Percentiles rank a stretch among this genome's conserved stretches.
Conservation (phyloP, 2,797 vertebrate species). For the Rhinogobio ventralis region DNA sequence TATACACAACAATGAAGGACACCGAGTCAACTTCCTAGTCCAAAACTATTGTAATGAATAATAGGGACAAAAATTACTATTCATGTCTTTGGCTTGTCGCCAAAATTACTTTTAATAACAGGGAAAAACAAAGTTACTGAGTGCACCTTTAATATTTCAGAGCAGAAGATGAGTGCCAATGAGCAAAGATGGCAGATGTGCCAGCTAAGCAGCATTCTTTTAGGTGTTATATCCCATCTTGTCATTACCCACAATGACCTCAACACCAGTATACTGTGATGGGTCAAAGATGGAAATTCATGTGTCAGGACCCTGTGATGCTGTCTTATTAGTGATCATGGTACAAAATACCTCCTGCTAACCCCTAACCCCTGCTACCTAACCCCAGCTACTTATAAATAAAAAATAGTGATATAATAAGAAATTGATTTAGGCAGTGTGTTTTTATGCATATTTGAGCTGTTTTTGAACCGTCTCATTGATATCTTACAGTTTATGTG, state of each 20-base stretch:
- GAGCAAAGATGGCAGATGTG: not conserved
- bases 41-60: not conserved
- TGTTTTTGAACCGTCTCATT: not conserved
- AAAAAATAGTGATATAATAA: not conserved
- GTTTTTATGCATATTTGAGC: not conserved
- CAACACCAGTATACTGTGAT: conserved; percentile 24
- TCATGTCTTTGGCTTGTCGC: not conserved
- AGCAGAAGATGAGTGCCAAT: not conserved
- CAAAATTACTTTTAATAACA: not conserved
- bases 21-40: not conserved
- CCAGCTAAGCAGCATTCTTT: not conserved
- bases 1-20: not conserved
- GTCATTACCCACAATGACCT: not conserved
- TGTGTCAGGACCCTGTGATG: conserved; percentile 45
- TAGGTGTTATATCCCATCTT: not conserved
- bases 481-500: not conserved
- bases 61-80: not conserved
- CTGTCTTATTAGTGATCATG: conserved; percentile 56
- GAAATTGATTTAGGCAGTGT: not conserved
- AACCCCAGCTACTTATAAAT: not conserved
- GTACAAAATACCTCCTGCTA: conserved; percentile 25
- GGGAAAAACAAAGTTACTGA: not conserved
- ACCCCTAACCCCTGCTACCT: no score
- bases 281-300: conserved; percentile 43
- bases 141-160: not conserved